phyloP scores from a whole-genome alignment of 37 sponge, comb jelly and placozoan genomes.

The Chondrosia reniformis region DNA sequence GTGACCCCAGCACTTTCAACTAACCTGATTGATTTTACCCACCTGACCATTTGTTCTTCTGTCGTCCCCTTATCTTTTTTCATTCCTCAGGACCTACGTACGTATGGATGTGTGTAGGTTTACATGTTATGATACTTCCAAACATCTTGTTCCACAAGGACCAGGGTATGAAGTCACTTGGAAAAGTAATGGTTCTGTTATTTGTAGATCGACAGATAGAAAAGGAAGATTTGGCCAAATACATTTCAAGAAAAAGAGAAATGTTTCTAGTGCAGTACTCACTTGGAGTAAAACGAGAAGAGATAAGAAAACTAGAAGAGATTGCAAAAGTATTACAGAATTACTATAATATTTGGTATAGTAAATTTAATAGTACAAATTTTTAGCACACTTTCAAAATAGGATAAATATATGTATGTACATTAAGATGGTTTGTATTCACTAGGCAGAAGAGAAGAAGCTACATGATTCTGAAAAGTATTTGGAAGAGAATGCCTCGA shows the following conservation, averaged over 20 bases:
- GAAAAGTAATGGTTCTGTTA: too few species aligned
- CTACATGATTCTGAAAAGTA: constrained; percentile 87
- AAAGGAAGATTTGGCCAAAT: constrained; percentile 83
- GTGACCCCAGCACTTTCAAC: too few species aligned
- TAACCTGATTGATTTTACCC: too few species aligned
- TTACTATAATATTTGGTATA: neutral
- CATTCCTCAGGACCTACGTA: too few species aligned
- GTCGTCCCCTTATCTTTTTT: too few species aligned
- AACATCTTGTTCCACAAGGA: too few species aligned
- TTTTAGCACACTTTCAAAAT: neutral
- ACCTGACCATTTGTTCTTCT: too few species aligned
- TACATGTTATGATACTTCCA: neutral
- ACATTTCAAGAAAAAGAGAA: constrained; percentile 76
- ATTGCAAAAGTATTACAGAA: constrained; percentile 83
- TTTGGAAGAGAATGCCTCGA: constrained; percentile 86
- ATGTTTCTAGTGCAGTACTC: constrained; percentile 96
- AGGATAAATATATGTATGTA: constrained; percentile 85
- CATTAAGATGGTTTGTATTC: constrained; percentile 82
- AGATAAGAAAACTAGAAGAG: constrained; percentile 87
- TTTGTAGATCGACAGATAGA: constrained; percentile 74
- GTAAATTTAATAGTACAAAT: neutral
- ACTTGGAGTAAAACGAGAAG: constrained; percentile 91
- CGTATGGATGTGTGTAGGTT: neutral
- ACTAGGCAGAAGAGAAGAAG: constrained; percentile 85
- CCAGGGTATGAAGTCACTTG: too few species aligned